Conservation (phyloP, 2,113 vertebrate species). For the Aspidoscelis tigris region DNA sequence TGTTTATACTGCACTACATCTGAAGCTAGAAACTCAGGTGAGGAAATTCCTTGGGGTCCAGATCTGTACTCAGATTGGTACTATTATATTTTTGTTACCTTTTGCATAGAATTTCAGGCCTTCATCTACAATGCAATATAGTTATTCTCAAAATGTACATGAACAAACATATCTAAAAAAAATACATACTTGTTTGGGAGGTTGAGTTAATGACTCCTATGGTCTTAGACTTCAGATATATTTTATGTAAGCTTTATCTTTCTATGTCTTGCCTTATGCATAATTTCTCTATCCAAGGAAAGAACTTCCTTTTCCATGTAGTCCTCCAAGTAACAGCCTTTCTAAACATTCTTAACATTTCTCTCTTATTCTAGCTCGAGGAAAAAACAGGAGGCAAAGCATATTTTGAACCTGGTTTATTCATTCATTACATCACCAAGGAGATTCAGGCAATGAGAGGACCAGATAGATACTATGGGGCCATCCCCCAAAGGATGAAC, state of each 20-base stretch:
- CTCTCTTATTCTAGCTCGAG: slow-evolving; percentile 79
- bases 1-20: neutral
- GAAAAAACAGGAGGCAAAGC: slow-evolving; percentile 92
- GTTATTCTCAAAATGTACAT: neutral
- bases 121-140: neutral
- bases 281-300: neutral
- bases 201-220: neutral
- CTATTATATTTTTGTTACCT: neutral
- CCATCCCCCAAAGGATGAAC: neutral
- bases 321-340: neutral
- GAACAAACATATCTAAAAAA: too few species aligned
- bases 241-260: neutral
- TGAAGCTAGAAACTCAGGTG: neutral
- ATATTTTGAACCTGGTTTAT: slow-evolving; percentile 83
- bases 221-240: neutral
- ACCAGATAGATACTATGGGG: slow-evolving; percentile 35
- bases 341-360: neutral
- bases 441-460: slow-evolving; percentile 44
- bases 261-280: neutral
- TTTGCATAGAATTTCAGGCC: neutral
- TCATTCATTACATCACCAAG: slow-evolving; percentile 17
- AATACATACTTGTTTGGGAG: neutral
- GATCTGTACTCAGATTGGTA: neutral
- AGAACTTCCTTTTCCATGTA: neutral
- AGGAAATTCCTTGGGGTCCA: neutral